Percentiles rank a stretch among this genome's conserved stretches.
Evolutionary conservation across 2,888 invertebrate genomes (phyloP).

Genomic region (Biston betularia): DNA sequence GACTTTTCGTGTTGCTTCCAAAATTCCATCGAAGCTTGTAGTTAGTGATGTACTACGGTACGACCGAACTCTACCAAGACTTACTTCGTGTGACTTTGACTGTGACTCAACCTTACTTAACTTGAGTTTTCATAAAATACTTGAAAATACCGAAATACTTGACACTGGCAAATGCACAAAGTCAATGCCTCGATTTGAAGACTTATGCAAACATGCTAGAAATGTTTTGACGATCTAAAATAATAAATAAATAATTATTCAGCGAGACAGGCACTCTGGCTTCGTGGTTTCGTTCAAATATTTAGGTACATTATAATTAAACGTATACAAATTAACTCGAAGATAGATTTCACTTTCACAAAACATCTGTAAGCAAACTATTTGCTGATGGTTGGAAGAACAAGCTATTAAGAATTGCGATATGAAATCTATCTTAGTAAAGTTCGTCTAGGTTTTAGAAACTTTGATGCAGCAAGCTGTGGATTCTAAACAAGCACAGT

Average conservation of each 20-base stretch:
- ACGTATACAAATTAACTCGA: constrained; percentile 30
- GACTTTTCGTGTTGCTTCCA: no score
- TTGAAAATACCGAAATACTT: no score
- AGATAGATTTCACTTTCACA: constrained; percentile 52
- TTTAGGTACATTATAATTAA: constrained; percentile 16
- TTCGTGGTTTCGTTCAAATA: constrained; percentile 25
- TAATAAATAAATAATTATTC: constrained; percentile 7
- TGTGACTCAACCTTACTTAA: no score
- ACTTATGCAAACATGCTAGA: constrained; percentile 25
- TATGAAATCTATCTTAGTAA: constrained; percentile 59
- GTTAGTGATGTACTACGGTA: no score
- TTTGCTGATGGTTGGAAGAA: neutral
- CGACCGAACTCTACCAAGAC: no score
- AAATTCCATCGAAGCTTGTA: no score
- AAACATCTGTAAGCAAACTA: constrained; percentile 2
- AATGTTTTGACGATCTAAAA: constrained; percentile 25
- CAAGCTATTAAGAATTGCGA: neutral
- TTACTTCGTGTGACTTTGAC: no score
- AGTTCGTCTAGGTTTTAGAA: constrained; percentile 53
- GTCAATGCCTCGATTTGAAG: constrained; percentile 8
- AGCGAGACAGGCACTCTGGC: constrained; percentile 15
- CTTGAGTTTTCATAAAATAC: no score
- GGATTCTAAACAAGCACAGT: constrained; percentile 80
- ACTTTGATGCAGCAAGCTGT: constrained; percentile 85
- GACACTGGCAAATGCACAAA: no score